phyloP scores from a whole-genome alignment of 2,113 vertebrate genomes.

The Etia nguti region DNA sequence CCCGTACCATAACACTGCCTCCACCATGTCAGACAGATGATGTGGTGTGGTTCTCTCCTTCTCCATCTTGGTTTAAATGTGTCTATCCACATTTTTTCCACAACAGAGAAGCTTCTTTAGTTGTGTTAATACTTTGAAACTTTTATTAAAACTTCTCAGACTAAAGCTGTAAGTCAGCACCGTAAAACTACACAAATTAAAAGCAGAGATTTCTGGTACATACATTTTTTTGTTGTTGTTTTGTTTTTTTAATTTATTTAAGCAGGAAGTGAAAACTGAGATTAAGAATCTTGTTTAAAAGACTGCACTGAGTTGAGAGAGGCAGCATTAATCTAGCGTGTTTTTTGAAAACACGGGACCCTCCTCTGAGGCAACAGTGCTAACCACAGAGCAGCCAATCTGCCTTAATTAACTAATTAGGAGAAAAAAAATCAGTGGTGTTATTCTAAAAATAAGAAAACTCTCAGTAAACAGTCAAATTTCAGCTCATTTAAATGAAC shows the following conservation, averaged over 20 bases:
- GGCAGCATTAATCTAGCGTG: neutral
- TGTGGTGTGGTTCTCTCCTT: neutral
- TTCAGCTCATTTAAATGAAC: neutral
- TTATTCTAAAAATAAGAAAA: neutral
- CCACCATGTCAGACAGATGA: accelerated
- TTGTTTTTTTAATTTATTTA: neutral
- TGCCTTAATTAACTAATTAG: neutral
- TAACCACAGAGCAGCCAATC: accelerated
- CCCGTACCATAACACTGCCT: accelerated
- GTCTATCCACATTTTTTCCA: neutral
- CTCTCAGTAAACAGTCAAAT: neutral
- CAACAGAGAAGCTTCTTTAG: neutral
- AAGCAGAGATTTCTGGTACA: neutral
- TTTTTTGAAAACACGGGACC: neutral
- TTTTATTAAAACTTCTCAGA: accelerated
- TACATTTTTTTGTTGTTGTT: neutral
- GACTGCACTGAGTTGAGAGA: neutral
- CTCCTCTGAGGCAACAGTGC: too few species aligned
- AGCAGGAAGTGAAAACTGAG: neutral
- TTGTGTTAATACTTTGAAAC: neutral
- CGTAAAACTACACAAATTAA: accelerated
- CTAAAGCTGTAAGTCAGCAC: neutral
- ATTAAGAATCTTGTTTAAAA: accelerated
- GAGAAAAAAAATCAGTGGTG: accelerated
- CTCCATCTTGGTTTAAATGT: neutral